A percentile compares a stretch with the other conserved stretches of the same genome.
Evolutionary conservation across 2,888 invertebrate genomes (phyloP).

Genomic region (Agrypnus murinus): DNA sequence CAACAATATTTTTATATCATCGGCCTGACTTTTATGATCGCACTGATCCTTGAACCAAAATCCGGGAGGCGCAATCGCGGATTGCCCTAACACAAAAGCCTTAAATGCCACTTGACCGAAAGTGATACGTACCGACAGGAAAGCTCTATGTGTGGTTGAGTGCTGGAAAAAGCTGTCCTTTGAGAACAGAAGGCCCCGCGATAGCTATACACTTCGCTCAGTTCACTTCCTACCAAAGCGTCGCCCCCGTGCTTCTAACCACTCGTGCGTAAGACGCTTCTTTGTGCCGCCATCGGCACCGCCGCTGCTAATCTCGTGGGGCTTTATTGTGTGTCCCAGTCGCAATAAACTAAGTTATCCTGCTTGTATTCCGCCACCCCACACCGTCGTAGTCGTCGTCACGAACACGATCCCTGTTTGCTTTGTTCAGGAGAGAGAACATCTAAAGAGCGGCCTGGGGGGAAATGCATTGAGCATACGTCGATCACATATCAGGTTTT

Average conservation of each 20-base stretch:
- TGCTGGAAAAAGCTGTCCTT: constrained; percentile 51
- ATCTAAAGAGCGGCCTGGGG: constrained; percentile 30
- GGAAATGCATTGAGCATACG: constrained; percentile 26
- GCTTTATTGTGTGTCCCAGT: constrained; percentile 52
- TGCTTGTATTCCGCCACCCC: constrained; percentile 49
- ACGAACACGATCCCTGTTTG: constrained; percentile 47
- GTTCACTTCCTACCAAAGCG: constrained; percentile 51
- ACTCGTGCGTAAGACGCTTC: constrained; percentile 53
- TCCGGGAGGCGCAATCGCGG: constrained; percentile 13
- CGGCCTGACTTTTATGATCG: constrained; percentile 13
- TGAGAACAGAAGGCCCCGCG: constrained; percentile 51
- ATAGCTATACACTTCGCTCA: constrained; percentile 51
- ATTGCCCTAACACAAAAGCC: constrained; percentile 38
- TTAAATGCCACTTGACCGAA: constrained; percentile 48
- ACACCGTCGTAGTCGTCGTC: constrained; percentile 42
- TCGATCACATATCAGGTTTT: constrained; percentile 27
- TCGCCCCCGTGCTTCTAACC: constrained; percentile 44
- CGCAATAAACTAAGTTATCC: constrained; percentile 53
- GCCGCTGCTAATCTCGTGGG: constrained; percentile 52
- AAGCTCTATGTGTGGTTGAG: constrained; percentile 49
- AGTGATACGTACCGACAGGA: constrained; percentile 46
- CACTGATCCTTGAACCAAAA: constrained; percentile 31
- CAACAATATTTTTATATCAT: constrained; percentile 14
- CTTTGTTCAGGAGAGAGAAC: constrained; percentile 42
- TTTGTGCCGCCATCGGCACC: constrained; percentile 53